phyloP scores from a whole-genome alignment of 2,797 vertebrate species.

The Kryptopterus vitreolus region DNA sequence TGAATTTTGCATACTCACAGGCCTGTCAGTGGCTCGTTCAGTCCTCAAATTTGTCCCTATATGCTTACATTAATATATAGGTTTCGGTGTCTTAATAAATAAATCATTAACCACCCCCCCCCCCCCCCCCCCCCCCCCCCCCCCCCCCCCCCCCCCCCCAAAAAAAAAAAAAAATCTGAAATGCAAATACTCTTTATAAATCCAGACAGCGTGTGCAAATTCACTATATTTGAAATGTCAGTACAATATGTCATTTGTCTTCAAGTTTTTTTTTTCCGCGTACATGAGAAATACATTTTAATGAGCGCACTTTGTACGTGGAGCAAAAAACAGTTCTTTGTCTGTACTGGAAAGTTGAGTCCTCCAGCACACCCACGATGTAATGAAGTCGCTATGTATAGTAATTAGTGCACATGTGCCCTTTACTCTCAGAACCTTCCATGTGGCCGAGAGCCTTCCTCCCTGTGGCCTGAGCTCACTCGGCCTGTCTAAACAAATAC shows the following conservation, averaged over 20 bases:
- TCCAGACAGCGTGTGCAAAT: neutral
- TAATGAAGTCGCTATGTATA: slow-evolving; percentile 22
- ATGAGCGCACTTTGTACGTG: neutral
- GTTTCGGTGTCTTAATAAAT: neutral
- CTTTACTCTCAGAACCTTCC: slow-evolving; percentile 26
- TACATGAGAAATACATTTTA: slow-evolving; percentile 4
- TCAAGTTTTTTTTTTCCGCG: neutral
- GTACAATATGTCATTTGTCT: neutral
- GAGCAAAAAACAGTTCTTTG: slow-evolving; percentile 16
- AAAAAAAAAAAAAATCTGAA: neutral
- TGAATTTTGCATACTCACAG: neutral
- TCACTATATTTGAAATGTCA: neutral
- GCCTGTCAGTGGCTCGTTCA: neutral
- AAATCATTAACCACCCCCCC: too few species aligned
- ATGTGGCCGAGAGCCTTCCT: slow-evolving; percentile 35
- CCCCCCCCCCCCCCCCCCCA: too few species aligned
- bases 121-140: too few species aligned
- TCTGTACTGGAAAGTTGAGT: slow-evolving; percentile 3
- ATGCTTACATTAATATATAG: neutral
- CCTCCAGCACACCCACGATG: slow-evolving; percentile 17
- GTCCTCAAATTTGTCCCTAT: neutral
- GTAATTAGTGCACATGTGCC: slow-evolving; percentile 37
- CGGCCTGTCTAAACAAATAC: slow-evolving; percentile 58
- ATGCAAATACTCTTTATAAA: slow-evolving; percentile 6
- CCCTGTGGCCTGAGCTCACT: slow-evolving; percentile 51